These are phyloP conservation scores for Drosophila kanekoi DNA, from an alignment of 2,888 invertebrate species.

Conservation along the genomic window DNA sequence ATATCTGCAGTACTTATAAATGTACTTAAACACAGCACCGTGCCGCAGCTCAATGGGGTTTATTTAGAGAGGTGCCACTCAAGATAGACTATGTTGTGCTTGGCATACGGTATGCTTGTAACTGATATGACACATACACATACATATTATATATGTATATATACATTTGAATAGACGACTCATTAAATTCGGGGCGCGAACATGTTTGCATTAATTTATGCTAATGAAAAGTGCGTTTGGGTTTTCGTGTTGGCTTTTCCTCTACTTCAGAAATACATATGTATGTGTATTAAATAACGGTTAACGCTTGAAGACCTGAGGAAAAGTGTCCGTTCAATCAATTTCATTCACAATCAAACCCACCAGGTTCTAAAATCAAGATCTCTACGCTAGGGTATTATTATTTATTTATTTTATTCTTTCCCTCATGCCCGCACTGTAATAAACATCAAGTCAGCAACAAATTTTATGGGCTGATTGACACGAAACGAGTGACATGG, in stretches of 20 bases:
- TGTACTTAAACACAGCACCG: not conserved
- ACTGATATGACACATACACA: slow-evolving; percentile 40
- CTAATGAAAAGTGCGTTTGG: slow-evolving; percentile 45
- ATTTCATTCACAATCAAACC: slow-evolving; percentile 40
- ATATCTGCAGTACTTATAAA: not conserved
- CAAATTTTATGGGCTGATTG: slow-evolving; percentile 58
- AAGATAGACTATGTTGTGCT: slow-evolving; percentile 27
- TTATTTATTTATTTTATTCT: not conserved
- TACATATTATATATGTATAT: not conserved
- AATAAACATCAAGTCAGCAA: slow-evolving; percentile 44
- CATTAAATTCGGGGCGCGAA: slow-evolving; percentile 12
- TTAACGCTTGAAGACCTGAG: not conserved
- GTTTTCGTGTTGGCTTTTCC: slow-evolving; percentile 20
- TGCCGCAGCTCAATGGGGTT: not conserved
- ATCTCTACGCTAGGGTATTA: not conserved
- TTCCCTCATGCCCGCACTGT: not conserved
- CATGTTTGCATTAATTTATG: slow-evolving; percentile 59
- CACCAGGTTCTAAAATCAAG: slow-evolving; percentile 7
- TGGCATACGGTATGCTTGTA: slow-evolving; percentile 10
- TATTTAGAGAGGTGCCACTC: slow-evolving; percentile 30
- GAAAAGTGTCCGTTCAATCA: slow-evolving; percentile 22
- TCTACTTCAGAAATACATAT: not conserved
- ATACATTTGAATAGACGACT: slow-evolving; percentile 21
- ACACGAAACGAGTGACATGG: slow-evolving; percentile 43
- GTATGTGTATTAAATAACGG: slow-evolving; percentile 7